A percentile compares a stretch with the other conserved stretches of the same genome.
These are phyloP conservation scores for Cantharis flavilabris DNA, from an alignment of 2,888 invertebrate genomes.

Conservation along the genomic window DNA sequence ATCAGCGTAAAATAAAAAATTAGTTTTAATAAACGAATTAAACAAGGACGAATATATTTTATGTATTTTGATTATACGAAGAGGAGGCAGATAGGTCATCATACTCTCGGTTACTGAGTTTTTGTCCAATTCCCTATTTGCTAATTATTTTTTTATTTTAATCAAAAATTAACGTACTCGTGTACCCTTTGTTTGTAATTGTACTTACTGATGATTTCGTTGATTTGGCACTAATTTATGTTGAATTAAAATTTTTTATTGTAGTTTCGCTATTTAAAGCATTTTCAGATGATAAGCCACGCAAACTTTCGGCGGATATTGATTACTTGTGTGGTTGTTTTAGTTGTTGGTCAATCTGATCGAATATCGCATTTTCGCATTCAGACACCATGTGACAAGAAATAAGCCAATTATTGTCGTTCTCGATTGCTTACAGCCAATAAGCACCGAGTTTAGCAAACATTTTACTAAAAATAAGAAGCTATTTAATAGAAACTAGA, in stretches of 20 bases:
- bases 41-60: conserved; percentile 6
- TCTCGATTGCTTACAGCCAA: too few species aligned
- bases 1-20: neutral
- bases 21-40: conserved; percentile 17
- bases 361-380: neutral
- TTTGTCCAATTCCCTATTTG: neutral
- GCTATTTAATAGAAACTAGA: too few species aligned
- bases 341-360: neutral
- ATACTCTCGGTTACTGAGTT: conserved; percentile 26
- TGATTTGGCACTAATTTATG: neutral
- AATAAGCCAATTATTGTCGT: too few species aligned
- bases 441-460: too few species aligned
- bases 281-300: neutral
- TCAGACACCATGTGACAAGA: too few species aligned
- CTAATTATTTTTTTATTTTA: neutral
- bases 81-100: conserved; percentile 25
- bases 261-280: neutral
- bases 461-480: too few species aligned
- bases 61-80: conserved; percentile 7
- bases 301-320: neutral
- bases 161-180: neutral
- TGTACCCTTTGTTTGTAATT: neutral
- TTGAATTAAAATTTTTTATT: neutral
- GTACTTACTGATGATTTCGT: neutral
- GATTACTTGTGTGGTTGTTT: neutral